A percentile compares a stretch with the other conserved stretches of the same genome.
Evolutionary conservation across 2,888 invertebrate species (phyloP).

Genomic region (Latrodectus elegans): DNA sequence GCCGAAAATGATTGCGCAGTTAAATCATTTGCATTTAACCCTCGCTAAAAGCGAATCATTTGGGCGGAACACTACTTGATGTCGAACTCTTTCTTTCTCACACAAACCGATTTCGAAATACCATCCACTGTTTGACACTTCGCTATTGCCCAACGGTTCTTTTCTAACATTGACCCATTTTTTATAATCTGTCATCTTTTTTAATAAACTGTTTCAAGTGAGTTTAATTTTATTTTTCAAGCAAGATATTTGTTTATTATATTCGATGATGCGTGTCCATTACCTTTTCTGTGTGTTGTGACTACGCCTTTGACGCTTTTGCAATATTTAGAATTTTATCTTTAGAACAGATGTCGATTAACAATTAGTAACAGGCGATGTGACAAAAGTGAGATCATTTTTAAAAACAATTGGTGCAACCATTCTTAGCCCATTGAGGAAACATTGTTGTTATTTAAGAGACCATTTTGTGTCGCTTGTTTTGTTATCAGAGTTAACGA

Average conservation of each 20-base stretch:
- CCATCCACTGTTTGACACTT: neutral
- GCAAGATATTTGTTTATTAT: neutral
- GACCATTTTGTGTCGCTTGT: no score
- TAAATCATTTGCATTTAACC: neutral
- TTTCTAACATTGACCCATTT: neutral
- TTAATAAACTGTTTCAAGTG: neutral
- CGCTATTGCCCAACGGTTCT: neutral
- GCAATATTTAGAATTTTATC: neutral
- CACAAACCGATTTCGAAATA: neutral
- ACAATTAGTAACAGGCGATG: no score
- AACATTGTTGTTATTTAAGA: no score
- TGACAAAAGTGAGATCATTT: no score
- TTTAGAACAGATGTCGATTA: neutral
- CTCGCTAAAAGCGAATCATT: neutral
- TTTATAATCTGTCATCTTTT: constrained; percentile 1
- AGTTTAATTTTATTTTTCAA: neutral
- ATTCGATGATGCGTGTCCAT: neutral
- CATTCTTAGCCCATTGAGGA: no score
- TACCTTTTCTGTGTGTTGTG: neutral
- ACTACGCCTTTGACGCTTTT: neutral
- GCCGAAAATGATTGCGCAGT: neutral
- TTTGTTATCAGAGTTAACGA: no score
- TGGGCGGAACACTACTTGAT: neutral
- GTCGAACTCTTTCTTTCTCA: neutral
- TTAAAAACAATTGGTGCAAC: no score